These are phyloP conservation scores for Andrena cerasifolii DNA, from an alignment of 1,140 invertebrate species.

Conservation along the genomic window DNA sequence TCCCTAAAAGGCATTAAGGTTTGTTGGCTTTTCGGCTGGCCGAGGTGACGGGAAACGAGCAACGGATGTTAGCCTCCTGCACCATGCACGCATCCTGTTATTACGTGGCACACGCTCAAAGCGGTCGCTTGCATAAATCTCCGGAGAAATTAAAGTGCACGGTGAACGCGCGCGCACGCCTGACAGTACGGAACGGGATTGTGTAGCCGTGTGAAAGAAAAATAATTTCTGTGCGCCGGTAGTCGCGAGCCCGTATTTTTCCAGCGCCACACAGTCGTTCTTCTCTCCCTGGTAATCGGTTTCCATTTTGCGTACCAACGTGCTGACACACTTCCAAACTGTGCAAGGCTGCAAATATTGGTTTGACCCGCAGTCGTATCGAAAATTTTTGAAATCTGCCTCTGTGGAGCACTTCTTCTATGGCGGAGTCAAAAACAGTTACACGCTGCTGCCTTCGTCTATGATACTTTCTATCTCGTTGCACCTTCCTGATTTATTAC, in stretches of 20 bases:
- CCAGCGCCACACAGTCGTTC: background rate
- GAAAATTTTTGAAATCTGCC: background rate
- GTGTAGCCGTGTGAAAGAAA: conserved; percentile 22
- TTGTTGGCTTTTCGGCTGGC: conserved; percentile 17
- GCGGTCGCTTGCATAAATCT: conserved; percentile 33
- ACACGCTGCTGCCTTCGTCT: too few species aligned
- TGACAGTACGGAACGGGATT: conserved; percentile 2
- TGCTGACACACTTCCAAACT: background rate
- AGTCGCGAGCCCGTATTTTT: background rate
- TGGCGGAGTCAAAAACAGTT: too few species aligned
- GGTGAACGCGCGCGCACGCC: too few species aligned
- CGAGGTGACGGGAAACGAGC: background rate
- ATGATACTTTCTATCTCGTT: too few species aligned
- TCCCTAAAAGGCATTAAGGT: background rate
- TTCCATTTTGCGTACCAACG: background rate
- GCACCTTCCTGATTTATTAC: too few species aligned
- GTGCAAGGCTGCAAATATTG: background rate
- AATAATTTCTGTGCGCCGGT: conserved; percentile 23
- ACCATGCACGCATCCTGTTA: conserved; percentile 20
- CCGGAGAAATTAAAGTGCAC: conserved; percentile 40
- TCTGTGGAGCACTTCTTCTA: too few species aligned
- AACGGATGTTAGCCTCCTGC: conserved; percentile 5
- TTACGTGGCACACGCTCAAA: conserved; percentile 25
- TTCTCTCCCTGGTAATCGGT: conserved; percentile 17
- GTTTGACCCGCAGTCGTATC: background rate